Base-by-base conservation (phyloP, 2,113 vertebrate species). In the Muntiacus reevesi region DNA sequence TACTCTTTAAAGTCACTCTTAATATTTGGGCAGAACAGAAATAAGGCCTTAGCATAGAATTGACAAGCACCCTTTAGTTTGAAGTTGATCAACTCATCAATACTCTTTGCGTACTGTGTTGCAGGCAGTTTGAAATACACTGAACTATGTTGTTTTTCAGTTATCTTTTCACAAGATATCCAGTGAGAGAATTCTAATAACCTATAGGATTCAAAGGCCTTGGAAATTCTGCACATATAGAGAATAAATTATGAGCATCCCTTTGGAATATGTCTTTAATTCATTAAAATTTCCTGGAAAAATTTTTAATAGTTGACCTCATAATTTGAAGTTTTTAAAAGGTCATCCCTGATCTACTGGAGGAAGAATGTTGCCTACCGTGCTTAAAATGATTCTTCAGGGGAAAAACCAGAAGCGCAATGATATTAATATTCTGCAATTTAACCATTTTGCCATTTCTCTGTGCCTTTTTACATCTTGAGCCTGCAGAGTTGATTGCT, bases 281-380 rank as follows among this genome's bases (percentile, higher is more conserved):
- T 96, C 36, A 71, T 78, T 60, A 88, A 92, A 89, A 54, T 88
- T 74, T 67, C 6, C 36, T 71, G 36, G 13, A 76, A 45, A 57
- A 60, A 12, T 3, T 93, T 92, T 97, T 87, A 55, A 87, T 92
- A 85, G 36, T 30, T 87, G 30, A 62, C 4, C 16, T 84, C 28
- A 89, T 94, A 94, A 92, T 82, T 94, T 91, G 50, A 87, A 89
- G 71, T 5, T 23, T 87, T 76, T 76, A n/a, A 85, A 93, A 85
- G 40, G 4, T 88, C 81, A 89, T 25, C 6, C 16, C 30, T 88
- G 36, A 92, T 78, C n/a, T 60, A 15, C 16, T 54, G 2, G 62
- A 78, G 1, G 1, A 87, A 64, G 3, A 94, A 59, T 71, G 8
- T 87, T 91, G 55, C 4, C 71, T 33, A 87, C 50, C 36, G 15